These are phyloP conservation scores for Cydia fagiglandana DNA, from an alignment of 1,140 invertebrate species.

Conservation along the genomic window DNA sequence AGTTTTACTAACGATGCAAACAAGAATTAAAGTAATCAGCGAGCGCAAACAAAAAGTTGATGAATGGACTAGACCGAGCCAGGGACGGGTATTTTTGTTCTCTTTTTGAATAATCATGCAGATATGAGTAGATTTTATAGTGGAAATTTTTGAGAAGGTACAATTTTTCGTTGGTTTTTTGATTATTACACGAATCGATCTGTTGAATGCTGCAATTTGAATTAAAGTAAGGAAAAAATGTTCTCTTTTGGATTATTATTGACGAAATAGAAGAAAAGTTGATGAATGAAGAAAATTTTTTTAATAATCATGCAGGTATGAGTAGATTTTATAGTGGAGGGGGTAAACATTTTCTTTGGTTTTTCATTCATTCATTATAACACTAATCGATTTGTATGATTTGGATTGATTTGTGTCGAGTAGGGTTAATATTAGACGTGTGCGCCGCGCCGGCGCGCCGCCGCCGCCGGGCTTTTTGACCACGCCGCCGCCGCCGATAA, in stretches of 20 bases:
- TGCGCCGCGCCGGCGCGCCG: too few relatives aligned
- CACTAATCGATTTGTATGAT: too few relatives aligned
- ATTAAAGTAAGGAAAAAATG: too few relatives aligned
- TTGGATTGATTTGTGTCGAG: too few relatives aligned
- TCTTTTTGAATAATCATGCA: background rate
- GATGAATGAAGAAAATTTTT: too few relatives aligned
- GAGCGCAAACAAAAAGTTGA: conserved; percentile 42
- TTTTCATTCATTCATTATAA: too few relatives aligned
- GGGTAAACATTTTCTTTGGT: background rate
- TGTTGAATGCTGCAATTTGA: too few relatives aligned
- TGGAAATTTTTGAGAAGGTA: background rate
- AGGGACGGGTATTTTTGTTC: background rate
- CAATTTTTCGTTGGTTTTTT: background rate
- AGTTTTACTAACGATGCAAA: conserved; percentile 45
- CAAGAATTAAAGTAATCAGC: conserved; percentile 34
- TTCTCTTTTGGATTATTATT: too few relatives aligned
- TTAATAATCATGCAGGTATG: background rate
- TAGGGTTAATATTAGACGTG: too few relatives aligned
- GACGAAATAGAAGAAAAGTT: conserved; percentile 23
- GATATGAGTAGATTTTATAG: conserved; percentile 1
- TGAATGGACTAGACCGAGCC: conserved; percentile 22
- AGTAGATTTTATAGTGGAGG: conserved; percentile 7
- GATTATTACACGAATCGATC: too few relatives aligned
- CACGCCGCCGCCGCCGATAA: too few relatives aligned
- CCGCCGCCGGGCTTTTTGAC: too few relatives aligned